A percentile compares a stretch with the other conserved stretches of the same genome.
Conservation (phyloP, 2,888 invertebrate genomes). For the Meiosimyza decipiens region DNA sequence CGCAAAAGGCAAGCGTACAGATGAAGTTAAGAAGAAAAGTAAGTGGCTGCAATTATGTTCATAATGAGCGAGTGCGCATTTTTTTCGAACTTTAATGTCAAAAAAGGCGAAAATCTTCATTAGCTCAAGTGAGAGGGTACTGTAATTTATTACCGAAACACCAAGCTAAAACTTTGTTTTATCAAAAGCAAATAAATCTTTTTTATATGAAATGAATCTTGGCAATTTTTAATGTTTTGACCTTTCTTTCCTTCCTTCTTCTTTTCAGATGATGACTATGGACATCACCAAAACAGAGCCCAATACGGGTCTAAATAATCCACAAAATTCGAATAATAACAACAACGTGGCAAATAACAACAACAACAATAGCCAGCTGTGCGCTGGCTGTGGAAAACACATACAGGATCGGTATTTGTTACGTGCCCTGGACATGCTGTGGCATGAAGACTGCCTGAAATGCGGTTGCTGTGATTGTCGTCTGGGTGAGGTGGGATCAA, state of each 20-base stretch:
- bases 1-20: background rate
- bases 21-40: conserved; percentile 23
- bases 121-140: background rate
- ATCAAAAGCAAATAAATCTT: conserved; percentile 35
- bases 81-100: background rate
- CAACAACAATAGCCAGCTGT: conserved; percentile 75
- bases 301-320: conserved; percentile 65
- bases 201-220: conserved; percentile 15
- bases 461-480: conserved; percentile 97
- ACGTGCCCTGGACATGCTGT: conserved; percentile 91
- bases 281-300: conserved; percentile 85
- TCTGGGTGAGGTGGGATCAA: conserved; percentile 95
- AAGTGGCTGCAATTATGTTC: conserved; percentile 8
- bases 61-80: background rate
- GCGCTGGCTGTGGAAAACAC: conserved; percentile 93
- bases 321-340: conserved; percentile 48
- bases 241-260: conserved; percentile 29
- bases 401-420: conserved; percentile 92
- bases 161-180: conserved; percentile 22
- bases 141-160: conserved; percentile 34
- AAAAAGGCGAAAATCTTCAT: conserved; percentile 7
- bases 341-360: conserved; percentile 58
- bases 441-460: conserved; percentile 98
- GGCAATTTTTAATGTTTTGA: conserved; percentile 25
- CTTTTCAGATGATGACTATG: conserved; percentile 80